Evolutionary conservation across 2,888 invertebrate species (phyloP).

Genomic region (Zygogramma bicolorata): DNA sequence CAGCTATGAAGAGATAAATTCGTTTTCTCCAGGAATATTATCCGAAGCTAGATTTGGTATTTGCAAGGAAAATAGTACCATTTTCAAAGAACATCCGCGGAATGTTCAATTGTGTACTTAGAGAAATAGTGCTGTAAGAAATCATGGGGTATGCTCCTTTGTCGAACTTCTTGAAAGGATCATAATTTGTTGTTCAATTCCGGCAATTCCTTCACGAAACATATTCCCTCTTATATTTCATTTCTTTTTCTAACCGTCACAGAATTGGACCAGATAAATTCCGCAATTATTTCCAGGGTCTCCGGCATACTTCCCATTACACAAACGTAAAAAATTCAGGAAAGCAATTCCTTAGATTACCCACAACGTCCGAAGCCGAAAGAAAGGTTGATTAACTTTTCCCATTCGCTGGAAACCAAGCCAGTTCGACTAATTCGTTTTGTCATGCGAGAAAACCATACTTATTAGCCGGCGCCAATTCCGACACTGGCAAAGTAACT

Average conservation of each 20-base stretch:
- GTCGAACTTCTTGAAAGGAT: too few species aligned
- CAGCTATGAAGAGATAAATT: too few species aligned
- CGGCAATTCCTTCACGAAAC: too few species aligned
- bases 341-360: background rate
- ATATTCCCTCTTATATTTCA: background rate
- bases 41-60: too few species aligned
- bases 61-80: too few species aligned
- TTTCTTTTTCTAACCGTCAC: background rate
- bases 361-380: background rate
- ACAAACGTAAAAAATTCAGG: background rate
- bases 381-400: slow-evolving; percentile 6
- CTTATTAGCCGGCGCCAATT: background rate
- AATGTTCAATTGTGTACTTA: too few species aligned
- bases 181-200: too few species aligned
- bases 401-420: background rate
- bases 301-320: background rate
- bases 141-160: too few species aligned
- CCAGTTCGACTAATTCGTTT: background rate
- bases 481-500: background rate
- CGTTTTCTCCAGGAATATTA: too few species aligned
- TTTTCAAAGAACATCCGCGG: too few species aligned
- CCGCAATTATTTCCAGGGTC: background rate
- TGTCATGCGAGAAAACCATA: background rate
- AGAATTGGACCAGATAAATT: background rate
- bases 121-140: too few species aligned